These are phyloP conservation scores for Coenobita brevimanus DNA, from an alignment of 1,140 invertebrate genomes.

Conservation along the genomic window DNA sequence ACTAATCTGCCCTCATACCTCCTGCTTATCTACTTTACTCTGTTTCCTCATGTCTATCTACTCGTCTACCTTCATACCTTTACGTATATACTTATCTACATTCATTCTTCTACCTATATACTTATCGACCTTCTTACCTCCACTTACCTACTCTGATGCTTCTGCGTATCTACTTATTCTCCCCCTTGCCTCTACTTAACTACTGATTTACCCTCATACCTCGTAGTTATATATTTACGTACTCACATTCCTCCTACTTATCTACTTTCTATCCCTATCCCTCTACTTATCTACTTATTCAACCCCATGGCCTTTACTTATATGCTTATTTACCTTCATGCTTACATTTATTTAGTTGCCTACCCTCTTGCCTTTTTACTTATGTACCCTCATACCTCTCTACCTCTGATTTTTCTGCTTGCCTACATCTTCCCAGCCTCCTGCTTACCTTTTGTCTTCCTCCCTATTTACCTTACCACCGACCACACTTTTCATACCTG, in stretches of 20 bases:
- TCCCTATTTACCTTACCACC: too few species aligned
- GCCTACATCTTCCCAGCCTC: neutral
- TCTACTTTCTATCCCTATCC: neutral
- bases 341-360: neutral
- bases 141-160: neutral
- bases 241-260: neutral
- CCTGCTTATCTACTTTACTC: neutral
- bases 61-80: neutral
- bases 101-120: neutral
- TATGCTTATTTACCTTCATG: neutral
- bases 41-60: neutral
- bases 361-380: neutral
- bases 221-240: too few species aligned
- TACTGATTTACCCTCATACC: too few species aligned
- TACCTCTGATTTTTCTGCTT: neutral
- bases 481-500: too few species aligned
- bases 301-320: neutral
- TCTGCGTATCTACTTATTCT: neutral
- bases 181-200: too few species aligned
- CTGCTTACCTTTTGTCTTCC: too few species aligned
- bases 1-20: neutral
- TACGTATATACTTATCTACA: slow-evolving; percentile 9
- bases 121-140: neutral
- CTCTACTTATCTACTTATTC: neutral
- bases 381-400: neutral